These are phyloP conservation scores for Artemia sinica DNA, from an alignment of 2,888 invertebrate genomes.

Conservation along the genomic window DNA sequence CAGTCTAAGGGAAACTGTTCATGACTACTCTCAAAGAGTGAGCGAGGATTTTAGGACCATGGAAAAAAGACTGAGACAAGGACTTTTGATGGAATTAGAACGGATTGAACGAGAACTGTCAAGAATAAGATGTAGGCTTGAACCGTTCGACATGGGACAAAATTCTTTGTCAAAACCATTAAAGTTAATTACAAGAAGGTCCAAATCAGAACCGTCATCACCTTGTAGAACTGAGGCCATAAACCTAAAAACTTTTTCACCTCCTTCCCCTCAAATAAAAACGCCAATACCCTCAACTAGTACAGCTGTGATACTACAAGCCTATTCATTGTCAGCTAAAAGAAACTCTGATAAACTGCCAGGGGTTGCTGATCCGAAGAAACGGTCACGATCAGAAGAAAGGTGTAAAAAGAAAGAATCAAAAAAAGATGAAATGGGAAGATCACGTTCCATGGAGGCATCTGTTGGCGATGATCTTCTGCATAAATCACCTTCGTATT, in stretches of 20 bases:
- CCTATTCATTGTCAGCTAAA: not conserved
- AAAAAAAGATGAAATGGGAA: not conserved
- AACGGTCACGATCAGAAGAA: conserved; percentile 8
- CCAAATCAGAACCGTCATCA: conserved; percentile 5
- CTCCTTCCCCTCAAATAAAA: conserved; percentile 8
- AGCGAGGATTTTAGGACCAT: not conserved
- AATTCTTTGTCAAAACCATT: not conserved
- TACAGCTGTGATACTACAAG: conserved; percentile 11
- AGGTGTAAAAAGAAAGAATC: not conserved
- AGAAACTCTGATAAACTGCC: not conserved
- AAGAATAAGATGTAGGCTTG: not conserved
- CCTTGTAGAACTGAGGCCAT: conserved; percentile 5
- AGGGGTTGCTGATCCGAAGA: not conserved
- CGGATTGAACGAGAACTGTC: conserved; percentile 12
- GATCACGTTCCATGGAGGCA: not conserved
- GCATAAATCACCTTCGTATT: not conserved
- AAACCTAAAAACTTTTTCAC: not conserved
- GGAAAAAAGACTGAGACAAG: conserved; percentile 13
- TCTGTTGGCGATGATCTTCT: conserved; percentile 1
- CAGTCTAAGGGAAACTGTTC: conserved; percentile 23
- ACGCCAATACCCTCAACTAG: not conserved
- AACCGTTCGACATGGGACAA: not conserved
- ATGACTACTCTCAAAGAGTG: conserved; percentile 2
- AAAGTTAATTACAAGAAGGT: not conserved
- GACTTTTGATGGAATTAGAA: not conserved